Percentiles rank a stretch among this genome's conserved stretches.
Evolutionary conservation across 2,888 invertebrate species (phyloP).

Genomic region (Halocaridina rubra): DNA sequence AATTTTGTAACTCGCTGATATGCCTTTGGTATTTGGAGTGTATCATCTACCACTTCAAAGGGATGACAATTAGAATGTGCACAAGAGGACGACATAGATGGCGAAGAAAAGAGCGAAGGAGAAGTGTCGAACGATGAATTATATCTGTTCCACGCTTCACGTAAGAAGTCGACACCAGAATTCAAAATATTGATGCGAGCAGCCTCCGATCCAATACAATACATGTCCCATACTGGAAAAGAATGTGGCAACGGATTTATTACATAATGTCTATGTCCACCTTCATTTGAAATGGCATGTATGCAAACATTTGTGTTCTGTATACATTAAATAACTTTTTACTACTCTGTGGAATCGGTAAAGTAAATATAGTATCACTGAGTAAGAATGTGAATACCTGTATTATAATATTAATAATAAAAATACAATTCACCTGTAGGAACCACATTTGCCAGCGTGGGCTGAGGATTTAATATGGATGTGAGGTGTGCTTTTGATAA

Average conservation of each 20-base stretch:
- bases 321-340: too few relatives aligned
- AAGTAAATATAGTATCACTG: too few relatives aligned
- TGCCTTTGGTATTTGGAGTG: background rate
- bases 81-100: background rate
- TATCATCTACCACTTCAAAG: background rate
- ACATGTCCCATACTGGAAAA: slow-evolving; percentile 1
- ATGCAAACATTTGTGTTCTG: too few relatives aligned
- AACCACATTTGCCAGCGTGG: too few relatives aligned
- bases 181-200: slow-evolving; percentile 5
- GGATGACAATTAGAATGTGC: background rate
- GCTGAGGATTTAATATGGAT: too few relatives aligned
- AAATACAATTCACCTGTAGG: too few relatives aligned
- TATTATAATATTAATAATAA: too few relatives aligned
- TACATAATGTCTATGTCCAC: background rate
- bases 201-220: slow-evolving; percentile 7
- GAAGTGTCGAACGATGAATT: background rate
- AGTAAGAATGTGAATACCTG: too few relatives aligned
- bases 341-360: too few relatives aligned
- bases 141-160: background rate
- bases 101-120: background rate
- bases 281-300: background rate
- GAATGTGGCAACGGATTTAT: background rate
- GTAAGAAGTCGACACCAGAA: slow-evolving; percentile 30
- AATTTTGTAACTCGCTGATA: background rate
- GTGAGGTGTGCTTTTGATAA: background rate